Evolutionary conservation across 2,888 invertebrate species (phyloP).

Genomic region (Drosophila suboccidentalis): DNA sequence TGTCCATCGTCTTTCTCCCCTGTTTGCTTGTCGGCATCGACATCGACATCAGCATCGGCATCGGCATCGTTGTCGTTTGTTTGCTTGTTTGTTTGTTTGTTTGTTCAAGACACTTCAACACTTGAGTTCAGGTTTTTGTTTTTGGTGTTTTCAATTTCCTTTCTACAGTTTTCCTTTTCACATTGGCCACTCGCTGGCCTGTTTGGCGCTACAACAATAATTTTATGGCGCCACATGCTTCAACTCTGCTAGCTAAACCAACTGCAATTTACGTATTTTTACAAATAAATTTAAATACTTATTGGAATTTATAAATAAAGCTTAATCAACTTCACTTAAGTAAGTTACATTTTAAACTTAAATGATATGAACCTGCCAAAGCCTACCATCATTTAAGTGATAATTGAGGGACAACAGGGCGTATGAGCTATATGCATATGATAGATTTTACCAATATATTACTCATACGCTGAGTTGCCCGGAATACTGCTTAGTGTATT

Average conservation of each 20-base stretch:
- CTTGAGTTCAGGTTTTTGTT: conserved; percentile 57
- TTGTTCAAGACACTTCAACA: conserved; percentile 72
- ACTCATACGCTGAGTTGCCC: conserved; percentile 47
- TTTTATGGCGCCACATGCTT: conserved; percentile 35
- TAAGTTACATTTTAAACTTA: background rate
- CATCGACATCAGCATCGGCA: conserved; percentile 32
- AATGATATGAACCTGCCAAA: too few species aligned
- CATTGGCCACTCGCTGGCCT: conserved; percentile 27
- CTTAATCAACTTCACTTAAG: background rate
- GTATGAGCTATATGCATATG: background rate
- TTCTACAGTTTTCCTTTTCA: conserved; percentile 58
- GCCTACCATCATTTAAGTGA: background rate
- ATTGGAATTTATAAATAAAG: background rate
- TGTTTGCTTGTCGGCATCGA: conserved; percentile 58
- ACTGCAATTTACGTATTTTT: background rate
- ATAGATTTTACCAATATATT: background rate
- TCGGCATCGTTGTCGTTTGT: conserved; percentile 42
- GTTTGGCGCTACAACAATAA: conserved; percentile 12
- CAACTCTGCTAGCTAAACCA: conserved; percentile 29
- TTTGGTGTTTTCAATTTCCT: conserved; percentile 56
- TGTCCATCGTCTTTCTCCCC: conserved; percentile 31
- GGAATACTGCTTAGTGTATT: too few species aligned
- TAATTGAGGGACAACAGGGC: background rate
- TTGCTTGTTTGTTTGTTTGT: conserved; percentile 60
- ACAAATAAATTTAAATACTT: background rate